Conservation (phyloP, 2,888 invertebrate genomes). For the Marasmarcha lunaedactyla region DNA sequence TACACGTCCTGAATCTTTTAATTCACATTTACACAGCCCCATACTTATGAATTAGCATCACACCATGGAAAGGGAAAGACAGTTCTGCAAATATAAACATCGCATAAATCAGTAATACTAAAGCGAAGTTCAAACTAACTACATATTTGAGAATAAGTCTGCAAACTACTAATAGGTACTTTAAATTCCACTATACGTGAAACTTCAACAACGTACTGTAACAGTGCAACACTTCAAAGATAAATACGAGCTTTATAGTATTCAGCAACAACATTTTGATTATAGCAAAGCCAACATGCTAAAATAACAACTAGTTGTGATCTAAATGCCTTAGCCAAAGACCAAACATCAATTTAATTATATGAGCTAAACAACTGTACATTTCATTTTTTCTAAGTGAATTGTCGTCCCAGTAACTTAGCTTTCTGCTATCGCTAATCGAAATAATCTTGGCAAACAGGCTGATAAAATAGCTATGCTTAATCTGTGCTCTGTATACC, state of each 20-base stretch:
- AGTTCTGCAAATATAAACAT: too few species aligned
- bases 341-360: conserved; percentile 53
- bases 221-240: too few species aligned
- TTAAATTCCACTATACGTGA: too few species aligned
- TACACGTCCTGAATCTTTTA: conserved; percentile 10
- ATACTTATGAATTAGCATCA: conserved; percentile 18
- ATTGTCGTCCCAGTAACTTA: conserved; percentile 44
- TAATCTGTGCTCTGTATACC: conserved; percentile 19
- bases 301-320: conserved; percentile 24
- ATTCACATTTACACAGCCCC: conserved; percentile 24
- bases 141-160: too few species aligned
- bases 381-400: conserved; percentile 45
- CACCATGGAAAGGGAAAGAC: too few species aligned
- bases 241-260: too few species aligned
- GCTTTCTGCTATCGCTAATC: conserved; percentile 32
- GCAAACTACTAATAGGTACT: too few species aligned
- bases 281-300: too few species aligned
- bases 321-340: conserved; percentile 61
- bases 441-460: conserved; percentile 38
- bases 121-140: too few species aligned
- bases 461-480: conserved; percentile 34
- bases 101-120: too few species aligned
- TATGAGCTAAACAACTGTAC: conserved; percentile 46
- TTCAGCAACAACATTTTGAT: too few species aligned
- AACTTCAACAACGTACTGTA: too few species aligned